These are phyloP conservation scores for Ceramica pisi DNA, from an alignment of 2,888 invertebrate genomes.

Conservation along the genomic window DNA sequence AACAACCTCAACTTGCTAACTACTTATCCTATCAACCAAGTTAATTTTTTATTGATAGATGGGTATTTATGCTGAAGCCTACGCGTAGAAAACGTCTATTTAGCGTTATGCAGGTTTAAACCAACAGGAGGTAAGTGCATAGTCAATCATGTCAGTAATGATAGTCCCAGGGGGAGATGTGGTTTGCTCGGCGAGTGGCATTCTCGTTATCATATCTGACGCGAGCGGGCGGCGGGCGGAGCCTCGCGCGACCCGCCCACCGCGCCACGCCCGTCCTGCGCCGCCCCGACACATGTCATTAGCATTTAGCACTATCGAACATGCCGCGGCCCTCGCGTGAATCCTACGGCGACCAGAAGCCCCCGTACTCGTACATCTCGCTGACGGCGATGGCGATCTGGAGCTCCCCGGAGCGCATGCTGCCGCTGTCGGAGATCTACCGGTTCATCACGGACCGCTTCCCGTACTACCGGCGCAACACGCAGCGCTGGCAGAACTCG, in stretches of 20 bases:
- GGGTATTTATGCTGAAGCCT: slow-evolving; percentile 18
- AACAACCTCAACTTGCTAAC: slow-evolving; percentile 3
- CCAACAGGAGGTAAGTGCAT: slow-evolving; percentile 84
- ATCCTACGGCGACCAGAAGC: slow-evolving; percentile 99
- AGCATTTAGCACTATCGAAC: slow-evolving; percentile 91
- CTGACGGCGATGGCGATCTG: slow-evolving; percentile 99
- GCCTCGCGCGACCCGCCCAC: slow-evolving; percentile 63
- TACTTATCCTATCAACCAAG: neutral
- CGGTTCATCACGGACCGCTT: slow-evolving; percentile 97
- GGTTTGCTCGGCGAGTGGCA: slow-evolving; percentile 84
- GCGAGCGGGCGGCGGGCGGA: slow-evolving; percentile 65
- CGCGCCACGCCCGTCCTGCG: slow-evolving; percentile 67
- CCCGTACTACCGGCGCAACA: slow-evolving; percentile 97
- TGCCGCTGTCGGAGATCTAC: slow-evolving; percentile 91
- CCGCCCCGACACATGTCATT: slow-evolving; percentile 85
- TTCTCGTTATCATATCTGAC: slow-evolving; percentile 86
- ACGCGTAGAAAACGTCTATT: slow-evolving; percentile 35
- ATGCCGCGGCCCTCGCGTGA: slow-evolving; percentile 99
- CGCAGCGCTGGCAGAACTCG: slow-evolving; percentile 96
- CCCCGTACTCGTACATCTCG: slow-evolving; percentile 99
- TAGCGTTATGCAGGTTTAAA: slow-evolving; percentile 65
- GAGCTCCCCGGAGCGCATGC: slow-evolving; percentile 99
- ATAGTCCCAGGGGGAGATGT: slow-evolving; percentile 85
- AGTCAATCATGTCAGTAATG: slow-evolving; percentile 88
- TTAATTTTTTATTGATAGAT: neutral